phyloP scores from a whole-genome alignment of 2,797 vertebrate species.

The Ibycter americanus region DNA sequence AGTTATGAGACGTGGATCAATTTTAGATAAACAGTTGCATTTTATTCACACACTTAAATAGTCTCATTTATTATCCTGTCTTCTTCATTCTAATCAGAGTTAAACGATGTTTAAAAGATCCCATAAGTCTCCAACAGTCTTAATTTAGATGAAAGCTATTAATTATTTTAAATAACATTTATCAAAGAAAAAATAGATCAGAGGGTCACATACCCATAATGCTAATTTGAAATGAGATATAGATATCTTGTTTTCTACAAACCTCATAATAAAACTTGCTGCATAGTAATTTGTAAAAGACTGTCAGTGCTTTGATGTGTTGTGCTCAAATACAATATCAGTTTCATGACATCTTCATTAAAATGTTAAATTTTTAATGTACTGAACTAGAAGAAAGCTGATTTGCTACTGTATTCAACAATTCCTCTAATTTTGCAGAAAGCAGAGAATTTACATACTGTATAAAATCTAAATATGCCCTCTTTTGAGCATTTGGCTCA shows the following conservation, averaged over 20 bases:
- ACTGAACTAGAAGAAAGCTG: background rate
- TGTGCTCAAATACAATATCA: background rate
- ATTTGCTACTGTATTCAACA: background rate
- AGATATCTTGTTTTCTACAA: background rate
- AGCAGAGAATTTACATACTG: background rate
- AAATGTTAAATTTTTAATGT: background rate
- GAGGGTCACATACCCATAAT: background rate
- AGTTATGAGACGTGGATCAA: conserved; percentile 68
- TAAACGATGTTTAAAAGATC: conserved; percentile 25
- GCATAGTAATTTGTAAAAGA: background rate
- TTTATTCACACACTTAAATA: conserved; percentile 58
- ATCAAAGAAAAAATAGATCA: background rate
- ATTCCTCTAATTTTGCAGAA: background rate
- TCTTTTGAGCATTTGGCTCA: background rate
- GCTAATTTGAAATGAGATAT: background rate
- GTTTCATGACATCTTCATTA: background rate
- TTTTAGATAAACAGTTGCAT: conserved; percentile 70
- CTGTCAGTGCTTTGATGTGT: background rate
- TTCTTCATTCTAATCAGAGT: conserved; percentile 27
- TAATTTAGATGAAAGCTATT: background rate
- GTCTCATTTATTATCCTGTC: conserved; percentile 59
- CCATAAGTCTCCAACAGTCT: background rate
- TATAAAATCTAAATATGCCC: background rate
- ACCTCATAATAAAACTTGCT: background rate
- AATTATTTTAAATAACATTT: background rate